Conservation (phyloP, 2,888 invertebrate genomes). For the Cosmorhoe ocellata region DNA sequence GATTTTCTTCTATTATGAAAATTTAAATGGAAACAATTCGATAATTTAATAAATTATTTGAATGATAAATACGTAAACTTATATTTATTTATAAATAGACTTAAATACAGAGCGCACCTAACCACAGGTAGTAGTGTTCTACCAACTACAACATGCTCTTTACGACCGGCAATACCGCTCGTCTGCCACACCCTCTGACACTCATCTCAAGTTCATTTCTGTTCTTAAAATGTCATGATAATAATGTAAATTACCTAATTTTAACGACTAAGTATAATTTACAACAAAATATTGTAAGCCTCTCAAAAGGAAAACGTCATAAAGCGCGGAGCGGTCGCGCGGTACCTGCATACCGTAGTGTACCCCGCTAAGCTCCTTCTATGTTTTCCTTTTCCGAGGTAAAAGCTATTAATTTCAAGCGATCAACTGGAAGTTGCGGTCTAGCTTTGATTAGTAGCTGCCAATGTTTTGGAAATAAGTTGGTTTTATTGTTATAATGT, state of each 20-base stretch:
- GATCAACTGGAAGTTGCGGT: constrained; percentile 78
- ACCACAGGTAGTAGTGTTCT: constrained; percentile 38
- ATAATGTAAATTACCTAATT: constrained; percentile 33
- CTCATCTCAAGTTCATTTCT: constrained; percentile 37
- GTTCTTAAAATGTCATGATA: constrained; percentile 33
- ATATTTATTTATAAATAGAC: constrained; percentile 27
- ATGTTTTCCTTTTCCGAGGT: constrained; percentile 71
- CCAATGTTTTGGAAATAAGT: constrained; percentile 63
- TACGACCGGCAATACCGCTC: constrained; percentile 48
- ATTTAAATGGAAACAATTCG: constrained; percentile 48
- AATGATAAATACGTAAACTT: constrained; percentile 20
- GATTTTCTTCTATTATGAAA: constrained; percentile 52
- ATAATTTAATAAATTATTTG: constrained; percentile 19
- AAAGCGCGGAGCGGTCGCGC: constrained; percentile 55
- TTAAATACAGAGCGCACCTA: constrained; percentile 19
- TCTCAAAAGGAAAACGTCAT: constrained; percentile 69
- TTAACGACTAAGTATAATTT: constrained; percentile 42
- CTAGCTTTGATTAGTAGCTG: constrained; percentile 58
- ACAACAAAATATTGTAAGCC: constrained; percentile 64
- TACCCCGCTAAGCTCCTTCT: constrained; percentile 65
- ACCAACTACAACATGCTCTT: constrained; percentile 34
- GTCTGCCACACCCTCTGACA: constrained; percentile 48
- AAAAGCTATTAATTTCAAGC: constrained; percentile 56
- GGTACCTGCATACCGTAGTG: constrained; percentile 59
- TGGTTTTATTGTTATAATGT: constrained; percentile 62